These are phyloP conservation scores for Acrobasis repandana DNA, from an alignment of 2,888 invertebrate genomes.

Conservation along the genomic window DNA sequence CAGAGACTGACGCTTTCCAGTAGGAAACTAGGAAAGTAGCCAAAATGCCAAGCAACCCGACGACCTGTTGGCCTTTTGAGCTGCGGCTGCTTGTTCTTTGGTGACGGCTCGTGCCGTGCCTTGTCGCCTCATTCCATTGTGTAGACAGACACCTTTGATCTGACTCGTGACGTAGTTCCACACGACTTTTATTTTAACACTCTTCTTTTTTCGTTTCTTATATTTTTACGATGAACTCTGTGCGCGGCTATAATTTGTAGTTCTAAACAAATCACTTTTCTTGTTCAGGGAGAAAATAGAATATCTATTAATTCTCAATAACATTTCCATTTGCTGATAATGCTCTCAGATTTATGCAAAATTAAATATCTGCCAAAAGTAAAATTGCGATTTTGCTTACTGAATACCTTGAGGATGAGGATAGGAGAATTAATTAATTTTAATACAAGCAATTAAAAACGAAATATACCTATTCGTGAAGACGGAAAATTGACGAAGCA, in stretches of 20 bases:
- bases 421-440: too few relatives aligned
- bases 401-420: too few relatives aligned
- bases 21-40: conserved; percentile 27
- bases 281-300: too few relatives aligned
- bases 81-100: conserved; percentile 14
- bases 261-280: too few relatives aligned
- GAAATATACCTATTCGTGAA: not conserved
- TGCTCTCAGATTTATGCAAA: too few relatives aligned
- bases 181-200: conserved; percentile 26
- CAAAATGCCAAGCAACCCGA: conserved; percentile 22
- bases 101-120: conserved; percentile 13
- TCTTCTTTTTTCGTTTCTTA: conserved; percentile 30
- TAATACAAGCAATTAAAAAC: not conserved
- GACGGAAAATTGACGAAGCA: not conserved
- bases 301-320: too few relatives aligned
- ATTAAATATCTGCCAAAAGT: too few relatives aligned
- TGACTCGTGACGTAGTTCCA: conserved; percentile 28
- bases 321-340: too few relatives aligned
- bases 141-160: conserved; percentile 36
- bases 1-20: conserved; percentile 22
- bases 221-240: conserved; percentile 39
- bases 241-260: conserved; percentile 22
- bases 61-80: conserved; percentile 29
- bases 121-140: conserved; percentile 28
- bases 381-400: too few relatives aligned